Percentiles rank a stretch among this genome's conserved stretches.
Evolutionary conservation across 1,140 invertebrate genomes (phyloP).

Genomic region (Mactra quadrangularis): DNA sequence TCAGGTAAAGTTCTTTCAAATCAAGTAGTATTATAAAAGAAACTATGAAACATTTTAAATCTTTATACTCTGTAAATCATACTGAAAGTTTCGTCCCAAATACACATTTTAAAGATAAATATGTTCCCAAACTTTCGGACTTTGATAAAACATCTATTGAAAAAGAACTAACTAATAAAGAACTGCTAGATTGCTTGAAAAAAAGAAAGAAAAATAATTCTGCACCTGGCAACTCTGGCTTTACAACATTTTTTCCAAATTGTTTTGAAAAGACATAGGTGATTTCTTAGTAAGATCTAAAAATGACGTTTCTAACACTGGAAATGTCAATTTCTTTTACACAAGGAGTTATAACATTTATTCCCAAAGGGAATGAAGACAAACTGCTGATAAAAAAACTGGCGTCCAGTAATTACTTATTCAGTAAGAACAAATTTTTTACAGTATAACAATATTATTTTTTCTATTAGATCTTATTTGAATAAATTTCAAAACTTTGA

Average conservation of each 20-base stretch:
- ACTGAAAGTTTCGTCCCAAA: neutral
- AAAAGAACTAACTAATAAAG: neutral
- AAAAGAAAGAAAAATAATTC: constrained; percentile 5
- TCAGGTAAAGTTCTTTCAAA: neutral
- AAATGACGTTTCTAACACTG: neutral
- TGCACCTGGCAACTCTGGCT: neutral
- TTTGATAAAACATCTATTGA: constrained; percentile 1
- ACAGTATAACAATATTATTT: too few species aligned
- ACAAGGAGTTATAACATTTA: constrained; percentile 9
- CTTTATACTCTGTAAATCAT: neutral
- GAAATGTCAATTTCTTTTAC: neutral
- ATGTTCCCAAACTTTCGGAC: constrained; percentile 5
- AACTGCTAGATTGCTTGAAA: neutral
- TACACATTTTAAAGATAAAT: neutral
- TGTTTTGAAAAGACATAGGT: neutral
- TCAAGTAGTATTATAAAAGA: neutral
- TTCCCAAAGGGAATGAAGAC: constrained; percentile 7
- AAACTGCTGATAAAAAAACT: neutral
- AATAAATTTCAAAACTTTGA: too few species aligned
- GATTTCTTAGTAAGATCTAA: constrained; percentile 4
- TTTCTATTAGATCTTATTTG: too few species aligned
- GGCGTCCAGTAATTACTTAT: neutral
- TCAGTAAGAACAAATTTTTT: too few species aligned
- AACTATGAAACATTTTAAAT: constrained; percentile 23
- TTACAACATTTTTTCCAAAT: constrained; percentile 1